Base-by-base conservation (phyloP, 2,113 vertebrate species). In the Leucopsar rothschildi region DNA sequence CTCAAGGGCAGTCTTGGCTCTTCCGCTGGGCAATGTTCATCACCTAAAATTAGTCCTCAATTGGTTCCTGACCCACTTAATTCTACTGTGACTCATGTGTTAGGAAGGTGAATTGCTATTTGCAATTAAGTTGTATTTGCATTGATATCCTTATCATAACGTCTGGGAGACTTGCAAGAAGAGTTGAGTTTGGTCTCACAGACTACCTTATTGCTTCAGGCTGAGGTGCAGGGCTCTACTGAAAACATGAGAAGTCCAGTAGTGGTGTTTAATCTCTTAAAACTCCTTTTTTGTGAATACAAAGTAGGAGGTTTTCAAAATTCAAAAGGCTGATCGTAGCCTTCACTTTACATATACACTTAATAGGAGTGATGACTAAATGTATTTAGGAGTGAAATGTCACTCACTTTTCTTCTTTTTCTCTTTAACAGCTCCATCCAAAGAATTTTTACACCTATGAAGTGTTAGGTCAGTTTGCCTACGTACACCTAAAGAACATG, bases 51-150 rank as follows among this genome's bases (percentile, higher is more conserved):
- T 66, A 18, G 49, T 55, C 47, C 47, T 53, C 2, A 0, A 11
- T 9, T 80, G 31, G 10, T 42, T 90, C 59, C 70, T 83, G 71
- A 75, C 75, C 56, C 80, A 29, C 47, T 93, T 93, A 78, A 27
- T 15, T 6, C 50, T 10, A 6, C 29, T 50, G 35, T 80, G 71
- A 85, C 55, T 82, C 55, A 42, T 27, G 5, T 23, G 25, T 20
- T 69, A 52, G 13, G 52, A 55, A 66, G 35, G 11, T 28, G 22
- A 92, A 72, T 35, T 49, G 68, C n/a, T 91, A 14, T 63, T 65
- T 66, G 33, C 35, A 77, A 25, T 53, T 39, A 64, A 72, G 17
- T 59, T 69, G 5, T 60, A 56, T 88, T 86, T 88, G 71, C 64
- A 55, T 29, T 59, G 33, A 92, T 59, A 76, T 45, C 29, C 24